These are phyloP conservation scores for Cartodere bifasciata DNA, from an alignment of 2,888 invertebrate species.

Conservation along the genomic window DNA sequence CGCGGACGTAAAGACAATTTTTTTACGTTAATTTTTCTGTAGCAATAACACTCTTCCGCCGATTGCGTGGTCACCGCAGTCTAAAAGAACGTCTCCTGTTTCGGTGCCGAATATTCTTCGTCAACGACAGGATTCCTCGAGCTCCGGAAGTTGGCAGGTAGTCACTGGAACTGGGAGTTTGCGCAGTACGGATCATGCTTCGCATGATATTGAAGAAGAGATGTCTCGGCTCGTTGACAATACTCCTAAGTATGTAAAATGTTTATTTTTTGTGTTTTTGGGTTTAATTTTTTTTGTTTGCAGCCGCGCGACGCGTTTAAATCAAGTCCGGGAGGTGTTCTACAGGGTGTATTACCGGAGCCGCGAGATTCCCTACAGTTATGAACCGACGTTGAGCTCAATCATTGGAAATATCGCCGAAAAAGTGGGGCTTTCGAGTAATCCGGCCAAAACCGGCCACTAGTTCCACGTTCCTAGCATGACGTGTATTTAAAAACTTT, in stretches of 20 bases:
- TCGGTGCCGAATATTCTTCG: conserved; percentile 46
- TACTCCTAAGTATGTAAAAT: too few relatives aligned
- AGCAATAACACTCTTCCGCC: neutral
- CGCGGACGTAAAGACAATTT: too few relatives aligned
- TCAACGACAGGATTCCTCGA: conserved; percentile 44
- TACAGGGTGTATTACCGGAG: conserved; percentile 42
- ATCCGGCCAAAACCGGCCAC: too few relatives aligned
- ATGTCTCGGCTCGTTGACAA: too few relatives aligned
- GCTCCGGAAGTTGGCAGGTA: conserved; percentile 55
- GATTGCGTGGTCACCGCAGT: conserved; percentile 29
- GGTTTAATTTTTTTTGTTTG: conserved; percentile 21
- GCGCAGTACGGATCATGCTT: conserved; percentile 39
- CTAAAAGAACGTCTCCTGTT: conserved; percentile 45
- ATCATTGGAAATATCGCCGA: conserved; percentile 44
- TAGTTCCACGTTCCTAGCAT: too few relatives aligned
- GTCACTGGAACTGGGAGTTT: conserved; percentile 55
- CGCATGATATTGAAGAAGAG: conserved; percentile 8
- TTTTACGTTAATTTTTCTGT: neutral
- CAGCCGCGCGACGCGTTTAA: conserved; percentile 39
- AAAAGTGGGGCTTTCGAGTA: conserved; percentile 37
- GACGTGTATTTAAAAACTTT: too few relatives aligned
- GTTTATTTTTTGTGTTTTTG: conserved; percentile 8
- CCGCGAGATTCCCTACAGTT: conserved; percentile 39
- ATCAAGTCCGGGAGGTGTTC: conserved; percentile 42
- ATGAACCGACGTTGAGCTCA: conserved; percentile 38